Conservation (phyloP, 2,113 vertebrate species). For the Emydura subglobosa region DNA sequence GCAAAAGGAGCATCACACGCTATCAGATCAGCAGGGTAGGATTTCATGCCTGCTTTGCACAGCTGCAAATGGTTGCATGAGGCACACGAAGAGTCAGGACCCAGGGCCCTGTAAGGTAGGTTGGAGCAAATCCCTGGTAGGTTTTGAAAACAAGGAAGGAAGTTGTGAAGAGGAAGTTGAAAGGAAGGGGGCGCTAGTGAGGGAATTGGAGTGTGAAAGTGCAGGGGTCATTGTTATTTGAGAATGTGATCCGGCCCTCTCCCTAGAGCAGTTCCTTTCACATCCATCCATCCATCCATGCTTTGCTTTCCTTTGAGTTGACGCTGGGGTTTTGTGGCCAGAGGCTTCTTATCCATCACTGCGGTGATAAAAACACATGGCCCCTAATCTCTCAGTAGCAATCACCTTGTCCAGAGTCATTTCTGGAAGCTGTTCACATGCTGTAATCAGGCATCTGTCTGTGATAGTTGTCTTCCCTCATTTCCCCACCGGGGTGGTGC, state of each 20-base stretch:
- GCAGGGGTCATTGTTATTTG: background rate
- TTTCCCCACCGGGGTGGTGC: background rate
- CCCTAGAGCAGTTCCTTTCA: background rate
- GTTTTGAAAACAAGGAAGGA: background rate
- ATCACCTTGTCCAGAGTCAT: background rate
- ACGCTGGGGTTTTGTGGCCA: background rate
- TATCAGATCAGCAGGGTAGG: background rate
- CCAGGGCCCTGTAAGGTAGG: background rate
- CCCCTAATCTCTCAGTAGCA: background rate
- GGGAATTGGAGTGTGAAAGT: background rate
- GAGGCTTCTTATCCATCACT: background rate
- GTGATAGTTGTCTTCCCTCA: background rate
- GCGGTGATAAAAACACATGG: background rate
- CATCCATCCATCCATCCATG: accelerated
- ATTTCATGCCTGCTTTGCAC: background rate
- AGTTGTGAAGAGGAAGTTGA: background rate
- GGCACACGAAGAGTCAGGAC: background rate
- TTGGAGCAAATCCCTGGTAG: background rate
- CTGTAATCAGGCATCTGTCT: background rate
- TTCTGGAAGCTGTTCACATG: background rate
- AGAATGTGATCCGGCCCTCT: background rate
- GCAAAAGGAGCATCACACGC: background rate
- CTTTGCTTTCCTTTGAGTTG: background rate
- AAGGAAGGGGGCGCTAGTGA: accelerated
- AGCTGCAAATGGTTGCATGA: background rate